Evolutionary conservation across 2,113 vertebrate species (phyloP).

Genomic region (Takifugu flavidus): DNA sequence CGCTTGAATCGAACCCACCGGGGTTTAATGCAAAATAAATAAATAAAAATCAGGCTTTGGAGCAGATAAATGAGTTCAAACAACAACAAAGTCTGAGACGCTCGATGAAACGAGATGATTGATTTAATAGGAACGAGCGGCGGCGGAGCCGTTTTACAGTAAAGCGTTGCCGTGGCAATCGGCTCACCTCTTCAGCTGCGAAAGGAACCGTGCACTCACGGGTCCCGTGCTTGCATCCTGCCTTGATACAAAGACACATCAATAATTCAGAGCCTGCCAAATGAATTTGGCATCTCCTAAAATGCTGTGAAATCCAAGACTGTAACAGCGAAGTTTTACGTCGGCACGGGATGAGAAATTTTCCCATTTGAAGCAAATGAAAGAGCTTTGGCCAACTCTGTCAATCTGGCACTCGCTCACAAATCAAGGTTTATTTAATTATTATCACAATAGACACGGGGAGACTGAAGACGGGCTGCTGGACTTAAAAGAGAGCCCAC

Average conservation of each 20-base stretch:
- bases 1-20: no score
- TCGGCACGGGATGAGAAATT: background rate
- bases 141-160: no score
- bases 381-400: slow-evolving; percentile 8
- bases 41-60: no score
- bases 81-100: no score
- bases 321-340: background rate
- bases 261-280: slow-evolving; percentile 13
- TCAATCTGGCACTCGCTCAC: slow-evolving; percentile 12
- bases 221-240: background rate
- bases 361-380: slow-evolving; percentile 10
- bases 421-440: slow-evolving; percentile 28
- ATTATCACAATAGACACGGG: slow-evolving; percentile 19
- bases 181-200: background rate
- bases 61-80: no score
- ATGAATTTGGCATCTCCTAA: background rate
- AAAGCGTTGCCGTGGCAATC: background rate
- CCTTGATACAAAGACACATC: slow-evolving; percentile 9
- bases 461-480: slow-evolving; percentile 5
- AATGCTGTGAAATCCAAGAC: background rate
- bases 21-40: no score
- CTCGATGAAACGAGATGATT: no score
- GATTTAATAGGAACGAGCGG: no score
- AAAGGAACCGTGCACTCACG: background rate
- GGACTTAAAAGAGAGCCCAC: slow-evolving; percentile 4